Percentiles rank a stretch among this genome's conserved stretches.
Evolutionary conservation across 2,797 vertebrate species (phyloP).

Genomic region (Telmatherina bonti): DNA sequence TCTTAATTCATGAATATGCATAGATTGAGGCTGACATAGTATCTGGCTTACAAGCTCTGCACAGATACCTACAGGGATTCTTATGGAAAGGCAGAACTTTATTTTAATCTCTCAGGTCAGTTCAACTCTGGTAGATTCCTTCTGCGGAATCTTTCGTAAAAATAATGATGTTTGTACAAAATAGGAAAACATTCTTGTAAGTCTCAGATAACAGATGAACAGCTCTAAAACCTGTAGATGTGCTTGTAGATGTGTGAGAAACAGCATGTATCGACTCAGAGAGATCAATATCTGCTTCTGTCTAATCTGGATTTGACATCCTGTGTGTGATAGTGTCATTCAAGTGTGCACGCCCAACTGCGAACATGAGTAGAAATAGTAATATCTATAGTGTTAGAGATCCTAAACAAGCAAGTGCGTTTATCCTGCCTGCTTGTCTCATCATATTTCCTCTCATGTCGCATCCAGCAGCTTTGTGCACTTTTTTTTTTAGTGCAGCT

Average conservation of each 20-base stretch:
- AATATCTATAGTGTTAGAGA: background rate
- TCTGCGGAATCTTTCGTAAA: slow-evolving; percentile 13
- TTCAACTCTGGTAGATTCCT: slow-evolving; percentile 29
- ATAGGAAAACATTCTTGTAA: slow-evolving; percentile 15
- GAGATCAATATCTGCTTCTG: slow-evolving; percentile 21
- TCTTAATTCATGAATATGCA: slow-evolving; percentile 71
- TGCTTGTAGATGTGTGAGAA: background rate
- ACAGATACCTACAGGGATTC: slow-evolving; percentile 49
- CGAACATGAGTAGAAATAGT: background rate
- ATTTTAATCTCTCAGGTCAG: background rate
- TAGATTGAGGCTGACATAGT: slow-evolving; percentile 35
- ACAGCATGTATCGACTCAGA: slow-evolving; percentile 12
- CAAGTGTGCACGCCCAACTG: background rate
- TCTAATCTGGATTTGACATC: slow-evolving; percentile 25
- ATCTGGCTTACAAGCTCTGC: slow-evolving; percentile 50
- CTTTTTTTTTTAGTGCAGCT: slow-evolving; percentile 9
- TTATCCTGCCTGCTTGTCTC: slow-evolving; percentile 10
- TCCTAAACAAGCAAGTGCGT: slow-evolving; percentile 16
- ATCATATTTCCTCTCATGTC: slow-evolving; percentile 34
- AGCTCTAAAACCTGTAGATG: background rate
- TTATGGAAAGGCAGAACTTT: background rate
- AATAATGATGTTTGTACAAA: background rate
- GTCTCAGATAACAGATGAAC: slow-evolving; percentile 2
- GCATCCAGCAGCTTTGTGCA: slow-evolving; percentile 31
- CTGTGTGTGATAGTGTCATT: slow-evolving; percentile 12